phyloP scores from a whole-genome alignment of 92 coral and sea anemone species.

The Umimayanthus kanabou region DNA sequence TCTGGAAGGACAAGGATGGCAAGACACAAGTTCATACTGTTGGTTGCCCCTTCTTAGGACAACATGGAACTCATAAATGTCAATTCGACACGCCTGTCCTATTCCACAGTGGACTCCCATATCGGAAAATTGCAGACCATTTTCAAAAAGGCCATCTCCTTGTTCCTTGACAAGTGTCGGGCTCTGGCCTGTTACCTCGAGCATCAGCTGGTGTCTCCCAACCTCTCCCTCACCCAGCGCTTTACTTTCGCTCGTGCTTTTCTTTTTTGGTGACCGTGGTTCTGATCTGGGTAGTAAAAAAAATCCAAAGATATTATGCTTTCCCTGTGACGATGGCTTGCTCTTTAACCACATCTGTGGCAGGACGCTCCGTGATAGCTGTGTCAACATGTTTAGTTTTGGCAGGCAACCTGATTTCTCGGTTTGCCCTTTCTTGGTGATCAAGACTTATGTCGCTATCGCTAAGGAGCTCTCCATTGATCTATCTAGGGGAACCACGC shows the following conservation, averaged over 20 bases:
- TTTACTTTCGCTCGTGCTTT: slow-evolving; percentile 56
- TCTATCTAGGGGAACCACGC: slow-evolving; percentile 54
- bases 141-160: slow-evolving; percentile 59
- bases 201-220: slow-evolving; percentile 36
- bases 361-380: slow-evolving; percentile 64
- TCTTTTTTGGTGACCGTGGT: slow-evolving; percentile 65
- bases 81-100: slow-evolving; percentile 55
- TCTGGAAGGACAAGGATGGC: background rate
- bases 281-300: slow-evolving; percentile 52
- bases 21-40: slow-evolving; percentile 38
- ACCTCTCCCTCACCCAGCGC: slow-evolving; percentile 45
- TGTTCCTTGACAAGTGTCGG: slow-evolving; percentile 52
- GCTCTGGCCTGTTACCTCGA: slow-evolving; percentile 44
- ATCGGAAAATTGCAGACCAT: slow-evolving; percentile 62
- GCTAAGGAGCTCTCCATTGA: slow-evolving; percentile 49
- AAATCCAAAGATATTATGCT: slow-evolving; percentile 60
- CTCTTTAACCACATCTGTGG: slow-evolving; percentile 66
- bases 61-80: slow-evolving; percentile 38
- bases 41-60: slow-evolving; percentile 26
- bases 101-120: slow-evolving; percentile 53
- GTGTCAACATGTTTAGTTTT: slow-evolving; percentile 59
- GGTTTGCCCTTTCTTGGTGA: slow-evolving; percentile 56
- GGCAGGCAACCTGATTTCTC: slow-evolving; percentile 54
- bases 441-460: slow-evolving; percentile 64
- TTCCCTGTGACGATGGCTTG: slow-evolving; percentile 63